A percentile compares a stretch with the other conserved stretches of the same genome.
Conservation (phyloP, 2,888 invertebrate genomes). For the Carterocephalus palaemon region DNA sequence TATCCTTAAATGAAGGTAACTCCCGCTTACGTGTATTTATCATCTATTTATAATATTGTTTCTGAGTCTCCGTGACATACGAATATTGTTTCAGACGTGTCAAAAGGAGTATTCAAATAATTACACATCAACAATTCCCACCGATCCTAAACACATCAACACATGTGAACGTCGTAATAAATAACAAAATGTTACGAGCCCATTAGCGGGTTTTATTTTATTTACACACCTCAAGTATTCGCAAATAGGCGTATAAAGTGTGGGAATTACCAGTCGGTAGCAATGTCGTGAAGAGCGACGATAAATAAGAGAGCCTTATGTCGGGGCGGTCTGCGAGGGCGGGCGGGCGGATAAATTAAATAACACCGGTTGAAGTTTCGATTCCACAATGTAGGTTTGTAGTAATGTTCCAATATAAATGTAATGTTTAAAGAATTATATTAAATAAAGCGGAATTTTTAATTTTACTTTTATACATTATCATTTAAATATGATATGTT, state of each 20-base stretch:
- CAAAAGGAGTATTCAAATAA: constrained; percentile 14
- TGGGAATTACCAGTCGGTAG: constrained; percentile 57
- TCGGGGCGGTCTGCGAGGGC: constrained; percentile 14
- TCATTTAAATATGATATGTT: no score
- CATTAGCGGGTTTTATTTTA: constrained; percentile 65
- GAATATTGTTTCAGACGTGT: constrained; percentile 4
- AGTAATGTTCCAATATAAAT: background rate
- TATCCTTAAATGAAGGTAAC: no score
- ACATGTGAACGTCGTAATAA: constrained; percentile 39
- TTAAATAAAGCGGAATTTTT: no score
- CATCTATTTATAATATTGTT: no score
- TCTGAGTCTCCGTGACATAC: no score
- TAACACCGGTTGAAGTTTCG: constrained; percentile 12
- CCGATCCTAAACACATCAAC: constrained; percentile 17
- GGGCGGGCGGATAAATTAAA: constrained; percentile 16
- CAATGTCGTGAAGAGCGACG: constrained; percentile 42
- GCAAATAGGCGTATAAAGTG: constrained; percentile 57
- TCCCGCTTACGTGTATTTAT: no score
- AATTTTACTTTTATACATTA: no score
- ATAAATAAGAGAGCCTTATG: constrained; percentile 39
- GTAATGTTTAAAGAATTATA: no score
- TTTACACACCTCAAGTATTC: constrained; percentile 59
- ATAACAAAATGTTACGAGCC: constrained; percentile 55
- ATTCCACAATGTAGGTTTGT: constrained; percentile 12
- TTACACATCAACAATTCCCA: constrained; percentile 21